These are phyloP conservation scores for Drosophila borborema DNA, from an alignment of 2,888 invertebrate genomes.

Conservation along the genomic window DNA sequence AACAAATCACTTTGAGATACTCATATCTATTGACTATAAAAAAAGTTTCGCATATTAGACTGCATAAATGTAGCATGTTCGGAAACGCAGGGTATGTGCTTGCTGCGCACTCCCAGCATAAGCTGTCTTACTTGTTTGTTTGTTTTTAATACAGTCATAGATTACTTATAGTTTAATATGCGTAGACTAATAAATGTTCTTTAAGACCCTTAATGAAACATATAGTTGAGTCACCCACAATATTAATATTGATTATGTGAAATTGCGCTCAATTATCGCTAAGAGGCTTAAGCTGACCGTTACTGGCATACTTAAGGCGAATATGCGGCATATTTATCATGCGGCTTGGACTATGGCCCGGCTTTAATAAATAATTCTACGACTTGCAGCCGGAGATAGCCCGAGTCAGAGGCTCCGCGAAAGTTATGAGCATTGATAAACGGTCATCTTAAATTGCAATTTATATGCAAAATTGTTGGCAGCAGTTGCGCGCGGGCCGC, in stretches of 20 bases:
- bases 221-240: not conserved
- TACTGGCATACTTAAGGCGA: slow-evolving; percentile 8
- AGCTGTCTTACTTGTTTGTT: not conserved
- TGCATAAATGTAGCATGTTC: too few relatives aligned
- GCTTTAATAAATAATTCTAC: slow-evolving; percentile 50
- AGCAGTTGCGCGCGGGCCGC: slow-evolving; percentile 28
- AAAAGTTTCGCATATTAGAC: too few relatives aligned
- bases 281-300: slow-evolving; percentile 20
- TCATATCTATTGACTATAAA: too few relatives aligned
- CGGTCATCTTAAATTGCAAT: slow-evolving; percentile 64
- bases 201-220: not conserved
- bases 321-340: slow-evolving; percentile 1
- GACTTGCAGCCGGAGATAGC: slow-evolving; percentile 16
- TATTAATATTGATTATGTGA: slow-evolving; percentile 29
- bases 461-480: slow-evolving; percentile 62
- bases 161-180: not conserved
- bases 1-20: too few relatives aligned
- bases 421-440: slow-evolving; percentile 61
- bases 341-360: not conserved
- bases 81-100: too few relatives aligned
- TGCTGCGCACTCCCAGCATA: too few relatives aligned
- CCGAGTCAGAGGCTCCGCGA: slow-evolving; percentile 28
- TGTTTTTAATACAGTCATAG: not conserved
- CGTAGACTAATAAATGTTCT: not conserved
- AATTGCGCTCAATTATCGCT: slow-evolving; percentile 17